These are phyloP conservation scores for Corvus cornix DNA, from an alignment of 2,113 vertebrate species.

Conservation along the genomic window DNA sequence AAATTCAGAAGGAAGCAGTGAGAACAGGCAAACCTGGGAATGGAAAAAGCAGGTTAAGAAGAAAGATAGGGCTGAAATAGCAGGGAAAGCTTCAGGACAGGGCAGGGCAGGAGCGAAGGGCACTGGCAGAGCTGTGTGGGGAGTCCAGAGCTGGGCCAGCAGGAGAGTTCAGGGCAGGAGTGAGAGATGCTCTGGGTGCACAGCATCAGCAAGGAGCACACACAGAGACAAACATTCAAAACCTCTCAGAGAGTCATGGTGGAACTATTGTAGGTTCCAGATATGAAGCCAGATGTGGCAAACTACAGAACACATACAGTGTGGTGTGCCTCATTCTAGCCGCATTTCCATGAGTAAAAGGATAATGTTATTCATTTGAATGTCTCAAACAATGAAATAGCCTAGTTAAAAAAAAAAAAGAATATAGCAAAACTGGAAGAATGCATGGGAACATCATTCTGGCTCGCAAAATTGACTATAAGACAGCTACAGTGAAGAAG, in stretches of 20 bases:
- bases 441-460: neutral
- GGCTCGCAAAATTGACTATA: neutral
- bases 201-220: neutral
- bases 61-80: neutral
- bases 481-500: neutral
- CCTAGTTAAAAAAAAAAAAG: neutral
- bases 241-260: neutral
- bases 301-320: neutral
- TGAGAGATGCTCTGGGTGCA: neutral
- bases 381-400: neutral
- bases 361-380: neutral
- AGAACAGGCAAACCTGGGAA: neutral
- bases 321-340: neutral
- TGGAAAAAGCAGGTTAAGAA: neutral
- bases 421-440: neutral
- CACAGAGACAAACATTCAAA: neutral
- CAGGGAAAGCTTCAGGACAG: neutral
- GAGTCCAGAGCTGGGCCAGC: neutral
- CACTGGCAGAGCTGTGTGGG: neutral
- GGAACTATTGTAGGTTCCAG: neutral
- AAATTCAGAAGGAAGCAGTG: neutral
- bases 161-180: neutral
- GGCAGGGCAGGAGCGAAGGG: neutral
- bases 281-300: neutral
- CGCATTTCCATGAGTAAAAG: neutral